A percentile compares a stretch with the other conserved stretches of the same genome.
Evolutionary conservation across 2,797 vertebrate species (phyloP).

Genomic region (Falco naumanni): DNA sequence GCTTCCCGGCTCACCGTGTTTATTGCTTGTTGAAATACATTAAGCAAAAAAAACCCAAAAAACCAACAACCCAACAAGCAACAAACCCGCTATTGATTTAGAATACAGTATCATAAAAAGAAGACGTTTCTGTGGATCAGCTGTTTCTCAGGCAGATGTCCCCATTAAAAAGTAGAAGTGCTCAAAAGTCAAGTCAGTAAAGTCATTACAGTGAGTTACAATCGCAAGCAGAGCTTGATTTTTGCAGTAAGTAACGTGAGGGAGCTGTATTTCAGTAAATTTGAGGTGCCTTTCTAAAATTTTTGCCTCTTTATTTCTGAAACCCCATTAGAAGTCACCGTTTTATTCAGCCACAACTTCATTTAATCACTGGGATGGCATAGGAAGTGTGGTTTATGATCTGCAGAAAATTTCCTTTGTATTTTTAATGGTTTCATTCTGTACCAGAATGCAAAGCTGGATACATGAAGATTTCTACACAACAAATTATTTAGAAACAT

Average conservation of each 20-base stretch:
- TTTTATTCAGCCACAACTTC: neutral
- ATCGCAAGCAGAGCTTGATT: neutral
- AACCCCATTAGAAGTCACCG: neutral
- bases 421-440: neutral
- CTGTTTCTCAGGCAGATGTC: neutral
- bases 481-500: neutral
- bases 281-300: neutral
- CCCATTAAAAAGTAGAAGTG: neutral
- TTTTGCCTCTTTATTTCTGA: rapidly evolving
- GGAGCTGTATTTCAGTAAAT: neutral
- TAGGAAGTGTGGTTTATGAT: neutral
- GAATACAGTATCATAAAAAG: neutral
- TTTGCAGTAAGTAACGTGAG: neutral
- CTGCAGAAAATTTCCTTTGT: neutral
- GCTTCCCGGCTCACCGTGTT: conserved; percentile 36
- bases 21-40: neutral
- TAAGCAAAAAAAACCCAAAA: neutral
- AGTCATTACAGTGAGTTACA: neutral
- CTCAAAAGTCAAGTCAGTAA: neutral
- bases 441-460: neutral
- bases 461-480: neutral
- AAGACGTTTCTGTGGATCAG: neutral
- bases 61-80: neutral
- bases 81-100: neutral
- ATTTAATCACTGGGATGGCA: neutral